Evolutionary conservation across 1,140 invertebrate species (phyloP), one percentile per base, ranked within the genome.

Genomic region (Zaprionus davidi): DNA sequence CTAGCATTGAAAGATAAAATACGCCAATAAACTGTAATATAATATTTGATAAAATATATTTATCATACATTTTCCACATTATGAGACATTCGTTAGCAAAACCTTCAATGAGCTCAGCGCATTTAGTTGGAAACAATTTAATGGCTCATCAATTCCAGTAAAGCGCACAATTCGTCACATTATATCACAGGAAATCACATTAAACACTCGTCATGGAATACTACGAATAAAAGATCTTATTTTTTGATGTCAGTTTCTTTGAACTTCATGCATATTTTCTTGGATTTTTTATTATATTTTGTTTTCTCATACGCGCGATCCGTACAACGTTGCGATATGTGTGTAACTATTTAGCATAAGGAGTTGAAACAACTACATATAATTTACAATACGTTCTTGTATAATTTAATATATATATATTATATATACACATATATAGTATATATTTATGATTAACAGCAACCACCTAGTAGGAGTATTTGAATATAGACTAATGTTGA

Each of bases 381-480:
- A 70, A 44, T 66, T 58, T 74, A 78, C 70, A 77, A 59, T 63
- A 36, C 51, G 15, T 63, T 46, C n/a, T 65, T 58, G 36, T 58
- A 64, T 64, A 53, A 20, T 49, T 59, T 36, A 60, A 38, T 38
- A 34, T 64, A 55, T 69, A 44, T 55, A 28, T 28, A 57, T 57
- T 55, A 28, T 28, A 57, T 57, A 66, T 2, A 22, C 3, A 24
- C 24, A 24, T 53, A 38, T 36, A 56, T 65, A 26, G 22, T 53
- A 59, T 59, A 55, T 36, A 22, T 58, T 76, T 67, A 75, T 20
- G 36, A 65, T 75, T 70, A 78, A 75, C 65, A 78, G 65, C 65
- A 76, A 78, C 76, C 76, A 78, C 76, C 71, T 74, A 74, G 12
- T 76, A 76, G 74, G 74, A 76, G 74, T 76, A 76, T 76, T 72